Conservation (phyloP, 2,888 invertebrate genomes). For the Stenodema calcarata region DNA sequence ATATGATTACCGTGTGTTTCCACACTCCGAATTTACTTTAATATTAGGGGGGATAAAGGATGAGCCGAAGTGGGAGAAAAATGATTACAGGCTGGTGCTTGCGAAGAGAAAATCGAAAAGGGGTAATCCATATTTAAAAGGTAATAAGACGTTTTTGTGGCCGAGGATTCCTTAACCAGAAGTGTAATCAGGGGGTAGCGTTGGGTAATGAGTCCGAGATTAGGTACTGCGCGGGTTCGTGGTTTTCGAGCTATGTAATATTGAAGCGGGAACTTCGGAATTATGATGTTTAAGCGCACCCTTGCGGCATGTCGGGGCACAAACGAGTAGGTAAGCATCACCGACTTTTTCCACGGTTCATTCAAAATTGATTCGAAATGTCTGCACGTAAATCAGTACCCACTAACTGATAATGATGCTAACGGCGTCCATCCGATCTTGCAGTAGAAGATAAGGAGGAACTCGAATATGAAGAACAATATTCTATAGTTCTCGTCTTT, state of each 20-base stretch:
- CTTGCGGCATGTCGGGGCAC: background rate
- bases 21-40: background rate
- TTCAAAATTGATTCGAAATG: background rate
- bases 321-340: background rate
- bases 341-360: background rate
- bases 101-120: slow-evolving; percentile 10
- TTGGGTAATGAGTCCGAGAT: slow-evolving; percentile 21
- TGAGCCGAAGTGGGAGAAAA: background rate
- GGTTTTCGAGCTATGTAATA: slow-evolving; percentile 20
- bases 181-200: slow-evolving; percentile 14
- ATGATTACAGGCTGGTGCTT: background rate
- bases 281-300: slow-evolving; percentile 30
- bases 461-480: too few relatives aligned
- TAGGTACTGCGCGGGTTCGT: slow-evolving; percentile 4
- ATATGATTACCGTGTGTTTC: background rate
- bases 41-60: background rate
- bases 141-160: slow-evolving; percentile 34
- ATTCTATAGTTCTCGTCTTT: too few relatives aligned
- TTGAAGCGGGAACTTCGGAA: slow-evolving; percentile 20
- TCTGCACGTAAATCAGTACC: background rate
- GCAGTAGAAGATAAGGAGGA: too few relatives aligned
- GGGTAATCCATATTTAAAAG: slow-evolving; percentile 28
- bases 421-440: too few relatives aligned
- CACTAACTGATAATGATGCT: background rate
- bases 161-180: slow-evolving; percentile 21